Percentiles rank a stretch among this genome's conserved stretches.
Conservation (phyloP, 2,888 invertebrate genomes). For the Stenoptilia bipunctidactyla region DNA sequence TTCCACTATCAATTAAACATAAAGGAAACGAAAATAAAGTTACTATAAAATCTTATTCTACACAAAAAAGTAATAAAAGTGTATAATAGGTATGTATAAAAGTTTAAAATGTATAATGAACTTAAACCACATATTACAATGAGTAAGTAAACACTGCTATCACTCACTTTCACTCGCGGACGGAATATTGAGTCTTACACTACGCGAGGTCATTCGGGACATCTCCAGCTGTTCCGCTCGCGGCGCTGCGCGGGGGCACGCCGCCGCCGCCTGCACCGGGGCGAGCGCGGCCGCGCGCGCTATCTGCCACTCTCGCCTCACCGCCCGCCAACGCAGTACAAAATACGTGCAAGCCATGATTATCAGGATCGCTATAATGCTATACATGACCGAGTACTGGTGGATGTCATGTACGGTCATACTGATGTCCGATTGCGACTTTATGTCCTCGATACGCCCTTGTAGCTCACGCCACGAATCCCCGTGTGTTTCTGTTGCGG, state of each 20-base stretch:
- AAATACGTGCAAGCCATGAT: not conserved
- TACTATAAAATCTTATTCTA: too few species aligned
- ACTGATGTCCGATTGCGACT: not conserved
- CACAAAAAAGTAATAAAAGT: too few species aligned
- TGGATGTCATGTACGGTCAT: not conserved
- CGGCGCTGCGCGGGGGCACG: too few species aligned
- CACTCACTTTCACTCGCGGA: too few species aligned
- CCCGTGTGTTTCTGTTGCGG: not conserved
- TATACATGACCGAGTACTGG: not conserved
- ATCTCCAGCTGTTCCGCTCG: not conserved
- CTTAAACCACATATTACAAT: too few species aligned
- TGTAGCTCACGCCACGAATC: not conserved
- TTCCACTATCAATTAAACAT: too few species aligned
- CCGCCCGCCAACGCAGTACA: not conserved
- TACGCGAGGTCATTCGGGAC: not conserved
- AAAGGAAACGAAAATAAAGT: too few species aligned
- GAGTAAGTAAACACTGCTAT: too few species aligned
- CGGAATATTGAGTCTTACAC: not conserved
- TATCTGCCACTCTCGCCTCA: not conserved
- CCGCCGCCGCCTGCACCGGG: not conserved
- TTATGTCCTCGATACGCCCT: not conserved
- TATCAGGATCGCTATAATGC: not conserved
- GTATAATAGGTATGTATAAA: too few species aligned
- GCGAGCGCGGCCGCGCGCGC: not conserved
- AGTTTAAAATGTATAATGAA: too few species aligned